Evolutionary conservation across 1,140 invertebrate species (phyloP).

Genomic region (Euwallacea fornicatus): DNA sequence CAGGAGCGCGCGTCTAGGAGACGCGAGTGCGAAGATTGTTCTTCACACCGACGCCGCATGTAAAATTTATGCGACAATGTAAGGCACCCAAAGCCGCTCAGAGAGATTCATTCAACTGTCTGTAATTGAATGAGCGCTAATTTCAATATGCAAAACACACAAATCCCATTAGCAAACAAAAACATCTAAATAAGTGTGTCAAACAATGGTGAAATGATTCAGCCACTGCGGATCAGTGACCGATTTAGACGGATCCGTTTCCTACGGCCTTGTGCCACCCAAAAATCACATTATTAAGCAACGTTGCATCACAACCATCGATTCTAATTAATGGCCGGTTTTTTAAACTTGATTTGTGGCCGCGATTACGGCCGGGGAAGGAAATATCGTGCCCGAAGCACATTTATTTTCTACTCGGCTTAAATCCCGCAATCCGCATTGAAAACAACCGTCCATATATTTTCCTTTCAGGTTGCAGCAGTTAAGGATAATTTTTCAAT

Average conservation of each 20-base stretch:
- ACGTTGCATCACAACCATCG: constrained; percentile 1
- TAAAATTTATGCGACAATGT: too few relatives aligned
- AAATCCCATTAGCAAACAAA: not conserved
- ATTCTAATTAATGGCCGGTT: too few relatives aligned
- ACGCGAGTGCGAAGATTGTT: too few relatives aligned
- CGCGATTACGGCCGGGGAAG: not conserved
- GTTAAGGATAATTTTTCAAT: too few relatives aligned
- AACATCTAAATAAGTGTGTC: constrained; percentile 15
- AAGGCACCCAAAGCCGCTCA: too few relatives aligned
- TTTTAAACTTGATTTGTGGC: too few relatives aligned
- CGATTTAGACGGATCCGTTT: constrained; percentile 8
- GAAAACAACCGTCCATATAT: too few relatives aligned
- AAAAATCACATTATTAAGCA: constrained; percentile 3
- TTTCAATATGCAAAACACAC: constrained; percentile 1
- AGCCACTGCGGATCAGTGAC: constrained; percentile 6
- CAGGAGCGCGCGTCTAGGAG: too few relatives aligned
- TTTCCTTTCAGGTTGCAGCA: too few relatives aligned
- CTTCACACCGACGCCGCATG: too few relatives aligned
- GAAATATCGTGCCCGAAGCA: not conserved
- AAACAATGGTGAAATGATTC: constrained; percentile 10
- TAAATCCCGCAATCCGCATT: too few relatives aligned
- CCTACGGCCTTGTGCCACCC: constrained; percentile 2
- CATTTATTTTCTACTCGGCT: not conserved
- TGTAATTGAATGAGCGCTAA: not conserved
- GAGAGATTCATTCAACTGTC: too few relatives aligned